These are phyloP conservation scores for Acleris emargana DNA, from an alignment of 2,888 invertebrate species.

Conservation along the genomic window DNA sequence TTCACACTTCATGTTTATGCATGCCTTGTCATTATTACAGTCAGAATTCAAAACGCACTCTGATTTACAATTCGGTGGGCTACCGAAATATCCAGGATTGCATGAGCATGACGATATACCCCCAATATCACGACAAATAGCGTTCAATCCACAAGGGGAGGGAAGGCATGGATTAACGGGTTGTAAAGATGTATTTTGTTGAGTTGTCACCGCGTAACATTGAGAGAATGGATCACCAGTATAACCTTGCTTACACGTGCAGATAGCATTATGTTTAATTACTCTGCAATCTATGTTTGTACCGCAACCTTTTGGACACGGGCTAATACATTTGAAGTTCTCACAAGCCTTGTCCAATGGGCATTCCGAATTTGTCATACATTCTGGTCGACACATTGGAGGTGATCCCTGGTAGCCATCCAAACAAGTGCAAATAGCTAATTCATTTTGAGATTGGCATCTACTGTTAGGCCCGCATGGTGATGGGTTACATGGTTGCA, in stretches of 20 bases:
- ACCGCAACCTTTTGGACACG: constrained; percentile 89
- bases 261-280: constrained; percentile 88
- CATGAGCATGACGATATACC: constrained; percentile 87
- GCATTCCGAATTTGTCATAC: constrained; percentile 87
- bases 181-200: constrained; percentile 52
- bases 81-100: constrained; percentile 85
- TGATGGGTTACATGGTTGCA: constrained; percentile 85
- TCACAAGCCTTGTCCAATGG: constrained; percentile 86
- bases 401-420: constrained; percentile 87
- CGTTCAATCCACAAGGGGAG: constrained; percentile 90
- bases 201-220: constrained; percentile 64
- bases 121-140: constrained; percentile 83
- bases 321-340: constrained; percentile 88
- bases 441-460: constrained; percentile 81
- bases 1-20: constrained; percentile 89
- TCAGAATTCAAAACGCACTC: constrained; percentile 90
- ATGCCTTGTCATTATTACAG: constrained; percentile 88
- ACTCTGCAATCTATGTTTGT: constrained; percentile 87
- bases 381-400: constrained; percentile 88
- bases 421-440: constrained; percentile 89
- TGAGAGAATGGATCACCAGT: constrained; percentile 86
- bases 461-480: constrained; percentile 91
- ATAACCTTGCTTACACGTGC: constrained; percentile 85
- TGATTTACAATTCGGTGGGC: constrained; percentile 89
- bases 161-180: constrained; percentile 86